These are phyloP conservation scores for Cyphomyrmex costatus DNA, from an alignment of 1,140 invertebrate species.

Conservation along the genomic window DNA sequence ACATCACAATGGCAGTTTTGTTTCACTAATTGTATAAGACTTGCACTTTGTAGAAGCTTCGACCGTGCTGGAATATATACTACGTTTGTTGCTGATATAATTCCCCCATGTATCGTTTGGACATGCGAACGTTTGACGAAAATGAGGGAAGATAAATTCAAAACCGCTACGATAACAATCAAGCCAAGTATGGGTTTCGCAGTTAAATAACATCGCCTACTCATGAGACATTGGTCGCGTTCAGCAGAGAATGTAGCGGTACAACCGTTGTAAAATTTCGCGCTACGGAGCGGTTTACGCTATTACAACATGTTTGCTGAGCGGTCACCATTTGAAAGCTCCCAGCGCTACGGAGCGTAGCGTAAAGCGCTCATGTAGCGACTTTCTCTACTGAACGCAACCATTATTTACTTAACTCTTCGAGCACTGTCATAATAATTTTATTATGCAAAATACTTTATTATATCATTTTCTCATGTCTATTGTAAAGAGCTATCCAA, in stretches of 20 bases:
- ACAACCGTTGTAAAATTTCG: no score
- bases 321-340: no score
- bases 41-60: slow-evolving; percentile 1
- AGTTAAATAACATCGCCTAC: slow-evolving; percentile 20
- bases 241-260: no score
- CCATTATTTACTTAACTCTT: no score
- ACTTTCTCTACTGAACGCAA: no score
- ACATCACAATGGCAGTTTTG: not conserved
- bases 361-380: no score
- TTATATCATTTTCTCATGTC: not conserved
- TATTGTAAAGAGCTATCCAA: not conserved
- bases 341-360: no score
- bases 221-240: no score
- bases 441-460: not conserved
- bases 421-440: slow-evolving; percentile 12
- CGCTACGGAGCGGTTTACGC: no score
- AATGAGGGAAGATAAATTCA: slow-evolving; percentile 44
- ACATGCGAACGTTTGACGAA: slow-evolving; percentile 24
- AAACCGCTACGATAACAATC: slow-evolving; percentile 23
- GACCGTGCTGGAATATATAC: not conserved
- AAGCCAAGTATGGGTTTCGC: not conserved
- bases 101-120: slow-evolving; percentile 17
- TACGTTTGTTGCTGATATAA: slow-evolving; percentile 23
- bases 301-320: no score
- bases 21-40: not conserved